Base-by-base conservation (phyloP, 2,797 vertebrate species). In the Macroramphosus scolopax region DNA sequence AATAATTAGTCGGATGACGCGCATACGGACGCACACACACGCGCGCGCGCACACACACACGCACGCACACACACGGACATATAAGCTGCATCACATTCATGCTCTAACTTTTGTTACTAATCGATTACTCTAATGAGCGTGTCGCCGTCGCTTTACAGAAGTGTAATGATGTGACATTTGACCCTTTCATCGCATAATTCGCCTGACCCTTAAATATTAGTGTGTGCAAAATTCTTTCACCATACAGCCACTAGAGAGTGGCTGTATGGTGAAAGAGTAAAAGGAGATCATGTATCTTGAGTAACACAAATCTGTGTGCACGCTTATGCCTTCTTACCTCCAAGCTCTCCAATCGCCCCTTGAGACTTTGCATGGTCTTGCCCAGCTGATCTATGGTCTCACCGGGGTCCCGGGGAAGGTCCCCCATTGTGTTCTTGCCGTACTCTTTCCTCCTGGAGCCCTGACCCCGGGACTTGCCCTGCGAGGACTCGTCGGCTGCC, bases 341-440 rank as follows among this genome's bases (percentile, higher is more conserved):
- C 59, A 97, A 86, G 79, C 77, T 95, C 78, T 94, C 95, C 83
- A 98, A 88, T 6, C 96, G 90, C 68, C 96, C 94, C 75, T 97
- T 97, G 11, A 98, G 91, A 37, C 85, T 87, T 86, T 98, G 95
- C 91, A 97, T 94, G 53, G 96, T 97, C 75, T 94, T 94, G 37
- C 93, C 93, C 54, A 98, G 92, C 69, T 98, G 96, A 52, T 96
- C 92, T 58, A 98, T 92, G 41, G 92, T 87, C 73, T 92, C 94
- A 0, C 83, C 49, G 3, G 95, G 94, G 77, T 98, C 94, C 30
- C 95, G 87, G 35, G 95, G 96, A 69, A 97, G 82, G 69, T 98
- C 96, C 15, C 95, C 95, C 95, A 98, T 98, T 1, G 96, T 97
- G 84, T 98, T 81, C 55, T 92, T 91, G 60, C 87, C 89, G 38